Evolutionary conservation across 2,113 vertebrate species (phyloP).

Genomic region (Fulmarus glacialis): DNA sequence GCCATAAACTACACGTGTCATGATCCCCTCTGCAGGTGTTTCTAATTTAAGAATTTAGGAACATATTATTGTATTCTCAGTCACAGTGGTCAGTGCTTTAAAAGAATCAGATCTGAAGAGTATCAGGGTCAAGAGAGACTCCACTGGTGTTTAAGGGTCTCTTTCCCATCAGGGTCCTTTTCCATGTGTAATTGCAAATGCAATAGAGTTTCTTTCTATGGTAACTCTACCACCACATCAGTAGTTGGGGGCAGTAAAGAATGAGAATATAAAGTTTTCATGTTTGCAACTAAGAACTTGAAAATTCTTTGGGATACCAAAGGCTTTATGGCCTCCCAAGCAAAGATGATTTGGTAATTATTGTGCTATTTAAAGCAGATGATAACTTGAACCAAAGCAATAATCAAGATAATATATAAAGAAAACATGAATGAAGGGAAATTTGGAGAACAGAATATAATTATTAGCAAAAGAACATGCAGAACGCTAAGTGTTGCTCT

Average conservation of each 20-base stretch:
- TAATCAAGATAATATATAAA: background rate
- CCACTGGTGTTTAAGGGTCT: background rate
- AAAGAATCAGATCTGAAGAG: background rate
- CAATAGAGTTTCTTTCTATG: background rate
- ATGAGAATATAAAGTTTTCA: background rate
- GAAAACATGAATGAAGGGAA: background rate
- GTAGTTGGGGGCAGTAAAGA: background rate
- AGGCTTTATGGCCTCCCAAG: background rate
- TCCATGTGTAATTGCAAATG: background rate
- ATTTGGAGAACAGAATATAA: background rate
- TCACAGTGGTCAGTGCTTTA: background rate
- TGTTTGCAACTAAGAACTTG: background rate
- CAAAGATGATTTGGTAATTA: background rate
- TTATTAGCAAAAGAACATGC: background rate
- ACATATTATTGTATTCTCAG: background rate
- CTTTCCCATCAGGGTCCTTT: background rate
- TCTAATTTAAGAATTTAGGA: background rate
- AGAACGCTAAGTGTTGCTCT: background rate
- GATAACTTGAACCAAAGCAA: background rate
- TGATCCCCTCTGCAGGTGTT: background rate
- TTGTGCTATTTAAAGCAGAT: background rate
- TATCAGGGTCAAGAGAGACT: background rate
- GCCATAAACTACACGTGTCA: background rate
- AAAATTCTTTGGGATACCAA: background rate
- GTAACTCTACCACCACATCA: background rate